Conservation (phyloP, 2,797 vertebrate species). For the Sebastes steindachneri region DNA sequence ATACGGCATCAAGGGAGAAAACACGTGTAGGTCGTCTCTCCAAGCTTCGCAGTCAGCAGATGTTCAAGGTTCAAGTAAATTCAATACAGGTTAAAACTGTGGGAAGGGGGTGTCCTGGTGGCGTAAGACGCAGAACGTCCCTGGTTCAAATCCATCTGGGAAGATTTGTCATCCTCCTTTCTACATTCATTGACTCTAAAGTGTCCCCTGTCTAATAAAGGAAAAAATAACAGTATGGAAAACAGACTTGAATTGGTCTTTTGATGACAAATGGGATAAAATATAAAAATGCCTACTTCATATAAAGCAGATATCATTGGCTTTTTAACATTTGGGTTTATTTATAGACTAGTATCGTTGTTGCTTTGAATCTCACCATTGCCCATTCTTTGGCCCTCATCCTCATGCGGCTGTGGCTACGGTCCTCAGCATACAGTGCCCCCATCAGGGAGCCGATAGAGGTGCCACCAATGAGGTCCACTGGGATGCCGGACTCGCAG, state of each 20-base stretch:
- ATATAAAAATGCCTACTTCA: neutral
- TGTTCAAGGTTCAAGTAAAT: neutral
- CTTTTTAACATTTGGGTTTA: neutral
- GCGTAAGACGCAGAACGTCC: neutral
- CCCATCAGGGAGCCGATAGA: slow-evolving; percentile 95
- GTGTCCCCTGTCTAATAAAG: neutral
- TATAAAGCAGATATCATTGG: neutral
- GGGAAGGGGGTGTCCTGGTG: neutral
- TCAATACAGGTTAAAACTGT: neutral
- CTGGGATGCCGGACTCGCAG: slow-evolving; percentile 88
- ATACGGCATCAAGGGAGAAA: neutral
- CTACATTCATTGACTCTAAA: neutral
- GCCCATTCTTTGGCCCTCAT: slow-evolving; percentile 94
- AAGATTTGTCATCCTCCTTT: neutral
- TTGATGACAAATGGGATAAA: neutral
- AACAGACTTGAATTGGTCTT: neutral
- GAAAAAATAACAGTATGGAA: neutral
- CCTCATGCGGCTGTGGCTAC: slow-evolving; percentile 89
- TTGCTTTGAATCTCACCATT: slow-evolving; percentile 84
- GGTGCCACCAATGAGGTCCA: slow-evolving; percentile 93
- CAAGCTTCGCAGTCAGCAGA: neutral
- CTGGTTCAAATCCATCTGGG: neutral
- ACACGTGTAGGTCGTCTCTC: neutral
- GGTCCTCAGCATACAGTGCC: slow-evolving; percentile 92
- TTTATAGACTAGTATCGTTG: neutral